Conservation (phyloP, 2,888 invertebrate species). For the Hanleya hanleyi region DNA sequence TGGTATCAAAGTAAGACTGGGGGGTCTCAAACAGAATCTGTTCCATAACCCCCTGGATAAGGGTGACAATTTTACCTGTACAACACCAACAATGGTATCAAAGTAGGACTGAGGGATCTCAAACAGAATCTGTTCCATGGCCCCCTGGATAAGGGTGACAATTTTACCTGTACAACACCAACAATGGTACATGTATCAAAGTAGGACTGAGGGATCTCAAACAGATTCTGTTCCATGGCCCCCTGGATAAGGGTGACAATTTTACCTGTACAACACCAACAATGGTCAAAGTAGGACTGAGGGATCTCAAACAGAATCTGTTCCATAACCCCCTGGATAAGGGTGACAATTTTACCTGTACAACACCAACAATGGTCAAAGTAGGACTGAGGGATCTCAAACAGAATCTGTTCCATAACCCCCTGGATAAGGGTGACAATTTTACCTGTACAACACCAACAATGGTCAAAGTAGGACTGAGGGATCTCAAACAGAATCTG, state of each 20-base stretch:
- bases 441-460: background rate
- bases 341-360: too few species aligned
- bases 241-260: conserved; percentile 92
- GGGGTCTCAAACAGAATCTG: conserved; percentile 90
- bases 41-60: conserved; percentile 93
- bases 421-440: too few species aligned
- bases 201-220: conserved; percentile 81
- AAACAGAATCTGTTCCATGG: conserved; percentile 87
- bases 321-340: conserved; percentile 93
- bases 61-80: conserved; percentile 79
- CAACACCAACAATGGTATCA: background rate
- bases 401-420: too few species aligned
- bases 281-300: background rate
- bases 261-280: too few species aligned
- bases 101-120: conserved; percentile 80
- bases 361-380: too few species aligned
- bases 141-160: conserved; percentile 92
- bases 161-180: conserved; percentile 76
- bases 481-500: conserved; percentile 90
- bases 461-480: background rate
- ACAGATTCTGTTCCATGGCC: conserved; percentile 89
- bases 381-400: too few species aligned
- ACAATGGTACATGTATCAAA: too few species aligned
- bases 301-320: conserved; percentile 90
- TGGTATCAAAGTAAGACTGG: background rate